These are phyloP conservation scores for Corapipo altera DNA, from an alignment of 2,113 vertebrate genomes.

Conservation along the genomic window DNA sequence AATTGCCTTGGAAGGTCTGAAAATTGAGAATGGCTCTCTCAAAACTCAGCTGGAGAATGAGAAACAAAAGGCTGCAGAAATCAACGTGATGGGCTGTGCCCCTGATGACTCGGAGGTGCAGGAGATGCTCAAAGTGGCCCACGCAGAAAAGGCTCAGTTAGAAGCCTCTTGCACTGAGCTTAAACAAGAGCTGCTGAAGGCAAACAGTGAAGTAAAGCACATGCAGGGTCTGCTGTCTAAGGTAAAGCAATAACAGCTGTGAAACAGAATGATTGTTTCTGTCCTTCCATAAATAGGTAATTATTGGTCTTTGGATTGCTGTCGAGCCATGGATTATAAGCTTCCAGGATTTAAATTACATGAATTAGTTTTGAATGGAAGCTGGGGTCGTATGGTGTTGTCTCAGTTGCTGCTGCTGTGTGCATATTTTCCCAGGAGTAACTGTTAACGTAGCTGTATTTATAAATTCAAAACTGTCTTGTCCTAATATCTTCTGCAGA, in stretches of 20 bases:
- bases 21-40: conserved; percentile 83
- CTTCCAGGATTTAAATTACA: neutral
- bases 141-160: conserved; percentile 84
- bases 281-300: neutral
- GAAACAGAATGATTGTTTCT: neutral
- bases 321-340: neutral
- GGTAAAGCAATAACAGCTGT: conserved; percentile 71
- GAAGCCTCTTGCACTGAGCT: conserved; percentile 82
- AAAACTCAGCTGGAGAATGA: conserved; percentile 85
- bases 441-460: neutral
- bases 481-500: neutral
- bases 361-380: neutral
- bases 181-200: conserved; percentile 83
- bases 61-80: conserved; percentile 81
- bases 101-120: conserved; percentile 80
- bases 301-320: neutral
- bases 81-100: conserved; percentile 75
- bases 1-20: conserved; percentile 76
- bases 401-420: neutral
- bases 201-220: conserved; percentile 79
- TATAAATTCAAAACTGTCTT: neutral
- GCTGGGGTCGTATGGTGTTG: rapidly evolving
- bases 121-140: conserved; percentile 81
- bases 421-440: neutral
- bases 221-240: conserved; percentile 79